A percentile compares a stretch with the other conserved stretches of the same genome.
phyloP scores from a whole-genome alignment of 2,888 invertebrate genomes.

The Stegophylla sp. region DNA sequence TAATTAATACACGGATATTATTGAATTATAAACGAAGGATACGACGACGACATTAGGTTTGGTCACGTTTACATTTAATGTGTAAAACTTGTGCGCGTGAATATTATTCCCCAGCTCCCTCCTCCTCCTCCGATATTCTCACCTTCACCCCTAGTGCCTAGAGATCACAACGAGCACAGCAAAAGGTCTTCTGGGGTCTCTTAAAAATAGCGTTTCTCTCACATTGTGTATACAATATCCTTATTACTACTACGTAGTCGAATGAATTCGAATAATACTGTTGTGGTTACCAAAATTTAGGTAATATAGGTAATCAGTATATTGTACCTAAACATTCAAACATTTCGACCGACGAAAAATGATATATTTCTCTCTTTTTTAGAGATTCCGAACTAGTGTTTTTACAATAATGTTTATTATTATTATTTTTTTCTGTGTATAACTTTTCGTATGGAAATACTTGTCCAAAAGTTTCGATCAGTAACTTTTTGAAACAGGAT shows the following conservation, averaged over 20 bases:
- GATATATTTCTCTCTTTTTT: neutral
- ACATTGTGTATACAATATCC: neutral
- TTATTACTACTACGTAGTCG: too few species aligned
- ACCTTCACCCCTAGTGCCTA: constrained; percentile 8
- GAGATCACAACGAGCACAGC: neutral
- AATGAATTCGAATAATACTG: neutral
- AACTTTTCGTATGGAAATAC: too few species aligned
- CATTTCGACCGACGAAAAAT: neutral
- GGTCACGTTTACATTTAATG: constrained; percentile 42
- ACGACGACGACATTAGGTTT: neutral
- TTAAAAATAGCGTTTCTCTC: constrained; percentile 20
- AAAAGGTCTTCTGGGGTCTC: constrained; percentile 3
- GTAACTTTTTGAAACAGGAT: too few species aligned
- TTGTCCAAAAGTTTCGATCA: too few species aligned
- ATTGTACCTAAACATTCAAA: neutral
- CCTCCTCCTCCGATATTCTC: neutral
- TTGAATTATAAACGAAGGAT: constrained; percentile 20
- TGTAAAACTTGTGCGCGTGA: neutral
- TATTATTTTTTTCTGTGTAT: too few species aligned
- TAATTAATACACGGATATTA: neutral
- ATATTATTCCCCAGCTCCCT: neutral
- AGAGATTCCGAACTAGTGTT: too few species aligned
- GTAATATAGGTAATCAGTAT: neutral
- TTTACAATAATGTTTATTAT: too few species aligned
- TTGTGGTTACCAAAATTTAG: neutral